These are phyloP conservation scores for rat (Rattus norvegicus) DNA, from an alignment of 2,113 vertebrate species.

Conservation along the genomic window GRCr8 NC_086032.1:2899501-2900000, in stretches of 20 bases:
- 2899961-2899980: background rate
- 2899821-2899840: background rate
- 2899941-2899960: background rate
- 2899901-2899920: background rate
- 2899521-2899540: background rate
- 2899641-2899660: background rate
- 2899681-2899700: background rate
- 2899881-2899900: background rate
- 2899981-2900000: too few relatives aligned
- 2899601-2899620: background rate
- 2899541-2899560: background rate
- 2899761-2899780: background rate
- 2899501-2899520: background rate
- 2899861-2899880: background rate
- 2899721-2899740: background rate
- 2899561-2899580: background rate
- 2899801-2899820: background rate
- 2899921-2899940: background rate
- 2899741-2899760: background rate
- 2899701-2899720: background rate
- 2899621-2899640: background rate
- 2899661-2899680: background rate
- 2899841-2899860: background rate
- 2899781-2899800: background rate
- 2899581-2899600: background rate